Percentiles rank a stretch among this genome's conserved stretches.
Conservation (phyloP, 2,888 invertebrate species). For the Elgonia sp. region DNA sequence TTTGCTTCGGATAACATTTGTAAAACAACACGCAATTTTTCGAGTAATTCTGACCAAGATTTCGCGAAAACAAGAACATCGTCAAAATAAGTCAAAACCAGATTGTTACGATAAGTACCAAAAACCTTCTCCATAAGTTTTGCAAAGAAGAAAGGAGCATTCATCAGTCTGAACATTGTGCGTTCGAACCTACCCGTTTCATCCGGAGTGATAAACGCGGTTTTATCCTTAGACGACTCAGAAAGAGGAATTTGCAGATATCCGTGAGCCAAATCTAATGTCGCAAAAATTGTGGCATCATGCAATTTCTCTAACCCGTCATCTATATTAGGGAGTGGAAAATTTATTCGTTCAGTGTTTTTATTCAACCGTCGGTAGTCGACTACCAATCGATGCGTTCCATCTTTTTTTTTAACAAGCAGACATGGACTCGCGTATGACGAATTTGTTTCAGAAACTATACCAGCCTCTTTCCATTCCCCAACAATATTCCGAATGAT, state of each 20-base stretch:
- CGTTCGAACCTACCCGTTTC: too few species aligned
- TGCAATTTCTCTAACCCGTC: background rate
- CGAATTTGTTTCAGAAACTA: background rate
- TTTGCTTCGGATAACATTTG: background rate
- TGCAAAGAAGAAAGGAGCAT: too few species aligned
- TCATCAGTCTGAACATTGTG: too few species aligned
- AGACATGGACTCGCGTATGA: background rate
- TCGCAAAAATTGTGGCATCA: too few species aligned
- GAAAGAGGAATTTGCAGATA: too few species aligned
- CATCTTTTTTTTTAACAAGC: background rate
- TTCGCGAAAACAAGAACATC: background rate
- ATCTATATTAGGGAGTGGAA: background rate
- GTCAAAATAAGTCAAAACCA: slow-evolving; percentile 2
- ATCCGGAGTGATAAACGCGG: too few species aligned
- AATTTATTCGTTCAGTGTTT: background rate
- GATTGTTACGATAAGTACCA: background rate
- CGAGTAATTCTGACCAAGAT: background rate
- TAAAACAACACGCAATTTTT: background rate
- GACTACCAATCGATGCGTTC: background rate
- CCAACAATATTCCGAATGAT: background rate
- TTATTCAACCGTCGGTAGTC: background rate
- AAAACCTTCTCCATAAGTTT: background rate
- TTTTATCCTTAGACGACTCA: too few species aligned
- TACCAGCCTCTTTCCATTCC: background rate
- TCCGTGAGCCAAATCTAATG: too few species aligned